Base-by-base conservation (phyloP, 2,888 invertebrate genomes). In the Polymixis flavicincta region DNA sequence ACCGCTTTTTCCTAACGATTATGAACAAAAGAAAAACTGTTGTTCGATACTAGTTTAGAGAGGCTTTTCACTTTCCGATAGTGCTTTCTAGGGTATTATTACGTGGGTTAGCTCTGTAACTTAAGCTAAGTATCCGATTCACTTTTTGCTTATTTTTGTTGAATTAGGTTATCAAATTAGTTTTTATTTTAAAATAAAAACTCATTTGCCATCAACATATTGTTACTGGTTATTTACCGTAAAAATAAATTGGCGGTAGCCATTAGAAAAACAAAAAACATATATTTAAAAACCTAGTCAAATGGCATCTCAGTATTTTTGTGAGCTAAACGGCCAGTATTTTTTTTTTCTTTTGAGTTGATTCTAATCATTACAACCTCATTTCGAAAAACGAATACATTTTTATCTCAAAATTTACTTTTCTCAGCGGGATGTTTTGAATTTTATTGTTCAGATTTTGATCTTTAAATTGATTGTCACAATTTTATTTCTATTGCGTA, bases 1-100 rank as follows among this genome's bases (percentile, higher is more conserved):
- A 37, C 67, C 50, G 78, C 74, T 75, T 78, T 83, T 83, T 80
- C 25, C 61, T 64, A 55, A 75, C 74, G 65, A 84, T 75, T 82
- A 78, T 68, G 59, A 45, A 70, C 82, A 67, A 65, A 64, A 73
- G 61, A 55, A 67, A 71, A 78, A 69, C 59, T 57, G 52, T 75
- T 37, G 61, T 74, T 59, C 84, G 45, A 83, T 83, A 66, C 57
- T 13, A 59, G 1, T 66, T 55, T 80, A 83, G 32, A 67, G 71
- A 13, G 70, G 25, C 8, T 70, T 59, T 83, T 37, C 82, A 83
- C 71, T 72, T 48, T 57, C 60, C 48, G 32, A 59, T 67, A 32
- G 32, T 32, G 32, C 32, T 54, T 68, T 77, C 28, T 32, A 32
- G 6, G 22, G 25, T 63, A 22, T 9, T 57, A 48, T 45, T 66